phyloP scores from a whole-genome alignment of 2,113 vertebrate genomes.

The Eulemur macaco region DNA sequence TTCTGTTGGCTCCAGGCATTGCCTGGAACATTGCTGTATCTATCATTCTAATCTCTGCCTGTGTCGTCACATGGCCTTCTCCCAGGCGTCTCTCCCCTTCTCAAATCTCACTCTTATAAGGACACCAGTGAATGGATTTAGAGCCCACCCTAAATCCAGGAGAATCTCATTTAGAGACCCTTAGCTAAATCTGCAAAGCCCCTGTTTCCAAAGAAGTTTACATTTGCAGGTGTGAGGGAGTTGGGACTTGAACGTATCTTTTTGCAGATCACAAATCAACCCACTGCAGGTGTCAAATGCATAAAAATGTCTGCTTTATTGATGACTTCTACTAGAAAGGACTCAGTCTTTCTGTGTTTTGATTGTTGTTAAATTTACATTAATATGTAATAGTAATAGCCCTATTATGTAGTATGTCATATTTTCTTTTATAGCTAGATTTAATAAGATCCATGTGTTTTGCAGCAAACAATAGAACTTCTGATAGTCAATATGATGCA shows the following conservation, averaged over 20 bases:
- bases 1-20: neutral
- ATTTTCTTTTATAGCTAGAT: neutral
- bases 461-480: slow-evolving; percentile 85
- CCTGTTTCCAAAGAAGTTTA: neutral
- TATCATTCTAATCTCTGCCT: neutral
- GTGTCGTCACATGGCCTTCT: neutral
- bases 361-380: neutral
- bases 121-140: neutral
- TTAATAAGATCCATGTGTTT: slow-evolving; percentile 46
- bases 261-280: neutral
- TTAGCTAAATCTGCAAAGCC: neutral
- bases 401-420: neutral
- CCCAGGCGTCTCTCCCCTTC: neutral
- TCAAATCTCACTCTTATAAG: neutral
- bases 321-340: neutral
- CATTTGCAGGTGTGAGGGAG: neutral
- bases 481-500: slow-evolving; percentile 87
- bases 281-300: neutral
- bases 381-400: neutral
- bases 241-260: neutral
- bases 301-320: neutral
- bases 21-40: neutral
- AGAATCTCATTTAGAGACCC: neutral
- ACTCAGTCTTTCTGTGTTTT: neutral
- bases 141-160: neutral